Evolutionary conservation across 37 sponge, comb jelly and placozoan genomes (phyloP), one percentile per base, ranked within the genome.

Genomic region (Beroe ovata): DNA sequence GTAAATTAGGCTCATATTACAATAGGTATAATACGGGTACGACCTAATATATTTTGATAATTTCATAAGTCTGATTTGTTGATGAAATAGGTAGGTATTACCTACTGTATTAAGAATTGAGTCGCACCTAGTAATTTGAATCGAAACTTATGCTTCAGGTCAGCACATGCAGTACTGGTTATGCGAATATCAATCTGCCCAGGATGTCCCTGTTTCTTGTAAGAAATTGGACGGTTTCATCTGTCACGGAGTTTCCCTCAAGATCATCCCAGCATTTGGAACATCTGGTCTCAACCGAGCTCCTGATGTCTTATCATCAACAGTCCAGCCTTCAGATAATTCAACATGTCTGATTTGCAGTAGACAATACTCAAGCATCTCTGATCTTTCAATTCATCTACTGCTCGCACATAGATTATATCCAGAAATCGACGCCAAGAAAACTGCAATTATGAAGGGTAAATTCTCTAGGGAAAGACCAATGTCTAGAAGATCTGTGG

Each of bases 161-260:
- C 84, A 77, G 41, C 54, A 77, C 54, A 77, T 77, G 84, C 42
- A 39, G 38, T 77, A 77, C 54, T 77, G 84, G 84, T 4, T 42
- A 3, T 77, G 84, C 25, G 84, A 77, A 54, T 77, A 77, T 40
- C 84, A 77, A 42, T 77, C 36, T 77, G 84, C 39, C 20, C 22
- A 54, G 38, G 84, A 77, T 40, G 84, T 77, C n/a, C 14, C 54
- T 36, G 28, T 42, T 11, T 42, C 84, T 54, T 77, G 84, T 54
- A 33, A 36, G 28, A 39, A 42, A 36, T 23, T 77, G 1, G 33
- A 77, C 47, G 84, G 84, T 0, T 77, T 77, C 84, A 33, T 35
- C 23, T 77, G 84, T 40, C 84, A 77, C 21, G 84, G 54, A 18
- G 23, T 8, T 2, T 21, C 8, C 35, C 35, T 66, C 2, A 66